These are phyloP conservation scores for Ramphastos sulfuratus DNA, from an alignment of 2,113 vertebrate species.

Conservation along the genomic window DNA sequence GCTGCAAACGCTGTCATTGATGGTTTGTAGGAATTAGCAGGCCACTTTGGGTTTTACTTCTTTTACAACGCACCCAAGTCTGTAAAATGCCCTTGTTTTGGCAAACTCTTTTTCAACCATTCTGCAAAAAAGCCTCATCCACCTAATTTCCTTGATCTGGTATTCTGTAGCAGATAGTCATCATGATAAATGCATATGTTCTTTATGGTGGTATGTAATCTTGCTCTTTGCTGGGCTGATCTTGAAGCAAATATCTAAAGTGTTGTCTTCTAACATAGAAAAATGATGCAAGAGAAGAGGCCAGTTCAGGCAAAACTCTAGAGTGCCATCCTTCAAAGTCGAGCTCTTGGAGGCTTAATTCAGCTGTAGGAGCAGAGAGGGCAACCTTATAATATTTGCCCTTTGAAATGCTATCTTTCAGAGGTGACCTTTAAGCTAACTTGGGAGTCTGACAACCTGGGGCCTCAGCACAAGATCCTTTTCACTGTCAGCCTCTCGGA, in stretches of 20 bases:
- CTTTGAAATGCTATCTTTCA: slow-evolving; percentile 51
- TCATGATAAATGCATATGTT: slow-evolving; percentile 31
- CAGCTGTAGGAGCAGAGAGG: slow-evolving; percentile 48
- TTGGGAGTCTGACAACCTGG: slow-evolving; percentile 45
- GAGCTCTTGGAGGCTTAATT: slow-evolving; percentile 23
- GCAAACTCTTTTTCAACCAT: not conserved
- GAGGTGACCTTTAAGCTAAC: slow-evolving; percentile 64
- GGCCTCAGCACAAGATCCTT: not conserved
- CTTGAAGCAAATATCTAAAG: slow-evolving; percentile 22
- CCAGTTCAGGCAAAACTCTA: not conserved
- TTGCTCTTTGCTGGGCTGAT: slow-evolving; percentile 55
- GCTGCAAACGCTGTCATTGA: not conserved
- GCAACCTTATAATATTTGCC: slow-evolving; percentile 38
- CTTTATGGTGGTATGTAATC: not conserved
- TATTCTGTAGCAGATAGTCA: slow-evolving; percentile 10
- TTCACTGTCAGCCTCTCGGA: not conserved
- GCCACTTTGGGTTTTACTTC: not conserved
- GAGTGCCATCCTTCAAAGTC: slow-evolving; percentile 59
- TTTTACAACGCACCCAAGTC: not conserved
- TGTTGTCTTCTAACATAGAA: slow-evolving; percentile 49
- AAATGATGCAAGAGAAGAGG: slow-evolving; percentile 30
- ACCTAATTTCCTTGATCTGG: not conserved
- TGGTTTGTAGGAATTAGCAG: not conserved
- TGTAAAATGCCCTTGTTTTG: not conserved
- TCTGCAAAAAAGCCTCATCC: not conserved